phyloP scores from a whole-genome alignment of 2,113 vertebrate genomes.

The Centropristis striata region DNA sequence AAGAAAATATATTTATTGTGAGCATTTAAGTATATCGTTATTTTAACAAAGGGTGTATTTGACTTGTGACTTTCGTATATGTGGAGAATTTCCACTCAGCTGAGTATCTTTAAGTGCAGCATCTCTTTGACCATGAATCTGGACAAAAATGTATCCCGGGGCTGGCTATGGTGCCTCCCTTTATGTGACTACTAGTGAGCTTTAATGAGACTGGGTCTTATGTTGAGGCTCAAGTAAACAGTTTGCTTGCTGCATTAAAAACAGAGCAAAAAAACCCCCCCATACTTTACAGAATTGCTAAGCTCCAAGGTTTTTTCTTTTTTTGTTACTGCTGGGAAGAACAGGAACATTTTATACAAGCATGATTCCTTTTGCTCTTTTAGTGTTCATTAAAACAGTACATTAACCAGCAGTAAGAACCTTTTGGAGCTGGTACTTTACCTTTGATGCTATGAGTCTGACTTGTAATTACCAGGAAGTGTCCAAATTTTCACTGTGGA shows the following conservation, averaged over 20 bases:
- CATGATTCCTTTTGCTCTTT: constrained; percentile 37
- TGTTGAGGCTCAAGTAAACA: constrained; percentile 40
- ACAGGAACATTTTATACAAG: constrained; percentile 32
- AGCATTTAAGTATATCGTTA: constrained; percentile 21
- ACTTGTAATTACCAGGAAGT: constrained; percentile 70
- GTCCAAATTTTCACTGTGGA: constrained; percentile 39
- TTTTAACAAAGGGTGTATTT: constrained; percentile 10
- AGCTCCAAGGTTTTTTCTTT: neutral
- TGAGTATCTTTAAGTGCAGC: neutral
- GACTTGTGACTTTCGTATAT: neutral
- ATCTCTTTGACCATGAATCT: neutral
- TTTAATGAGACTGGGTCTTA: constrained; percentile 52
- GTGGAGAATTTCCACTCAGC: neutral
- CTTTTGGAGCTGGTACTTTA: constrained; percentile 46
- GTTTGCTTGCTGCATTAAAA: constrained; percentile 31
- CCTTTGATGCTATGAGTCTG: constrained; percentile 52
- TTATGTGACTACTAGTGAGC: constrained; percentile 22
- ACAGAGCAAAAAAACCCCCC: constrained; percentile 13
- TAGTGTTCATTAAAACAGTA: constrained; percentile 64
- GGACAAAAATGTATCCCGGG: constrained; percentile 9
- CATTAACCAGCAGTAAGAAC: constrained; percentile 62
- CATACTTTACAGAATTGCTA: constrained; percentile 35
- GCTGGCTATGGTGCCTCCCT: constrained; percentile 16
- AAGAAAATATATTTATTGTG: neutral
- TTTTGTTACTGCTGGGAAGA: constrained; percentile 17